phyloP scores from a whole-genome alignment of 1,140 invertebrate species.

The Aradophagus sp. region DNA sequence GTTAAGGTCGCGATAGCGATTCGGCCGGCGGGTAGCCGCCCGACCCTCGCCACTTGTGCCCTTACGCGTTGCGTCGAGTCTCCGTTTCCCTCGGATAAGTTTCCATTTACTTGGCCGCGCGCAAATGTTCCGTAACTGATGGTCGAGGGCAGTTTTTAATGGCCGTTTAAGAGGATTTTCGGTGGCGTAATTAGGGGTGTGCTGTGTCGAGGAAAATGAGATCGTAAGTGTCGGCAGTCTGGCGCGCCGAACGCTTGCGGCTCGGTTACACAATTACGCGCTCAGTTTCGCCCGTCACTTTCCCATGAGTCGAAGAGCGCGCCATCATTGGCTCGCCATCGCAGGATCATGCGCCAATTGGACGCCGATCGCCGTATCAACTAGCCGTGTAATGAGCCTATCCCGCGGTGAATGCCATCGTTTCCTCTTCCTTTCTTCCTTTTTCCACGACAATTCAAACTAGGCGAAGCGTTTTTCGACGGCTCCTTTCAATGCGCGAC shows the following conservation, averaged over 20 bases:
- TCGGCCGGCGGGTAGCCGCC: constrained; percentile 45
- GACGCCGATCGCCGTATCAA: constrained; percentile 43
- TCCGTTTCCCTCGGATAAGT: constrained; percentile 46
- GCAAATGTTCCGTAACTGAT: constrained; percentile 46
- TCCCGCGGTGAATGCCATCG: constrained; percentile 44
- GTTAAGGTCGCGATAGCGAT: constrained; percentile 52
- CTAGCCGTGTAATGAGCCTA: constrained; percentile 62
- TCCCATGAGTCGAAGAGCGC: constrained; percentile 26
- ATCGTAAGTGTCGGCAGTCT: constrained; percentile 36
- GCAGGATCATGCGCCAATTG: constrained; percentile 52
- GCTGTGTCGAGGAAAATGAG: constrained; percentile 15
- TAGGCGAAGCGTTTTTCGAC: constrained; percentile 46
- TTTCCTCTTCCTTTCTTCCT: constrained; percentile 52
- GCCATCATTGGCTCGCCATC: constrained; percentile 26
- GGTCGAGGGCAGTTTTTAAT: constrained; percentile 59
- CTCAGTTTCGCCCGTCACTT: constrained; percentile 32
- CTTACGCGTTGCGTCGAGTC: constrained; percentile 32
- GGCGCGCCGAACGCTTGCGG: constrained; percentile 16
- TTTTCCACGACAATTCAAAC: constrained; percentile 32
- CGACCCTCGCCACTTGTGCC: constrained; percentile 34
- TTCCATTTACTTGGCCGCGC: constrained; percentile 57
- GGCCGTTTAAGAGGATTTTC: constrained; percentile 64
- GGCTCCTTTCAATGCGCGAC: constrained; percentile 56
- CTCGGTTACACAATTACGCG: constrained; percentile 67
- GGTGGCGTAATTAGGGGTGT: constrained; percentile 57